Conservation (phyloP, 30 jellyfish, hydroid and myxozoan genomes). For the Chrysaora quinquecirrha region DNA sequence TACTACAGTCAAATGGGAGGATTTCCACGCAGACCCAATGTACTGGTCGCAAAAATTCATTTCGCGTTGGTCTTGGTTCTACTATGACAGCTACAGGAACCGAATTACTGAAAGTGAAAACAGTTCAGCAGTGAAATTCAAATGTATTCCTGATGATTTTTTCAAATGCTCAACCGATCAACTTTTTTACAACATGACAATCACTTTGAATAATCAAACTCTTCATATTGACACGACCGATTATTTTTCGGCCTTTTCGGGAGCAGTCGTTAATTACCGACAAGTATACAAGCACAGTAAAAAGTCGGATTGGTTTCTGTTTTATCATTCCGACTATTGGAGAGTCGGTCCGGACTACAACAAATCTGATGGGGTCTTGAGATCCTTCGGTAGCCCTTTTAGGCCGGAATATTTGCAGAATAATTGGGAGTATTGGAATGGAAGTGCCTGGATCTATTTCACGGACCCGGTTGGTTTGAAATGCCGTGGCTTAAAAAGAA, state of each 20-base stretch:
- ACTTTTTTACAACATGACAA: conserved; percentile 15
- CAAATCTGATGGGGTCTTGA: no score
- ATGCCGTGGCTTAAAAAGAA: no score
- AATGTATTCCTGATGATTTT: conserved; percentile 9
- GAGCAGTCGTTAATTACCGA: conserved; percentile 7
- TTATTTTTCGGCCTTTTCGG: conserved; percentile 13
- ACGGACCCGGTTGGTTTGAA: no score
- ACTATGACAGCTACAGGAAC: background rate
- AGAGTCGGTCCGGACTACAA: no score
- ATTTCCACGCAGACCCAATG: background rate
- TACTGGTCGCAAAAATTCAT: background rate
- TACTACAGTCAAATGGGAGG: background rate
- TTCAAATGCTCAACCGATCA: conserved; percentile 44
- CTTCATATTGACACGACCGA: conserved; percentile 19
- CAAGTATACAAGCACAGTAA: conserved; percentile 60
- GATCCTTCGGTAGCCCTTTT: no score
- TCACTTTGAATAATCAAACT: background rate
- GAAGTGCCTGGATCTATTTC: no score
- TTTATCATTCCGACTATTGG: no score
- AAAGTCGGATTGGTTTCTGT: conserved; percentile 4
- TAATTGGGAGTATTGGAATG: no score
- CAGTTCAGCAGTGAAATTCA: background rate
- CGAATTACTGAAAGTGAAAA: background rate
- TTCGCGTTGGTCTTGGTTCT: background rate
- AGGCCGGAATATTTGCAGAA: no score